These are phyloP conservation scores for Baccha elongata DNA, from an alignment of 2,888 invertebrate genomes.

Conservation along the genomic window DNA sequence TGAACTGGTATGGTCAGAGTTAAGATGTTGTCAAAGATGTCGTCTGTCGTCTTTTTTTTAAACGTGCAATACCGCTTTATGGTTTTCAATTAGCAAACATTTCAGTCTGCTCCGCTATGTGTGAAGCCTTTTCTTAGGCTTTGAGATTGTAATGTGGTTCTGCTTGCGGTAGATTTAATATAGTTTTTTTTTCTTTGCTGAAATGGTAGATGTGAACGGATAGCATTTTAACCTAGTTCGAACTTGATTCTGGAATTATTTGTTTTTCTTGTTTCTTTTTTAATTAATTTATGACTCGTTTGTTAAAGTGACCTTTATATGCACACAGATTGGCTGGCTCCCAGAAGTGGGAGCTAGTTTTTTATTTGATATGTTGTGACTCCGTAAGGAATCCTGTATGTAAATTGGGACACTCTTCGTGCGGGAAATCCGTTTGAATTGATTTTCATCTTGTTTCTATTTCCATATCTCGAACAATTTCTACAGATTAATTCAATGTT, in stretches of 20 bases:
- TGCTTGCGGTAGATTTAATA: conserved; percentile 65
- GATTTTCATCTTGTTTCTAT: conserved; percentile 9
- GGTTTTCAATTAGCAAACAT: conserved; percentile 58
- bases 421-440: conserved; percentile 19
- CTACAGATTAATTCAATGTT: conserved; percentile 14
- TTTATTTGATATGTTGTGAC: neutral
- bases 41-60: conserved; percentile 24
- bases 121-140: conserved; percentile 11
- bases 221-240: conserved; percentile 58
- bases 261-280: neutral
- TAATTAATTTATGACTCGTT: conserved; percentile 44
- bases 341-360: neutral
- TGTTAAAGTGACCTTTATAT: conserved; percentile 2
- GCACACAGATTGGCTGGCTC: neutral
- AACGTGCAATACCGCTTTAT: conserved; percentile 59
- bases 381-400: conserved; percentile 22
- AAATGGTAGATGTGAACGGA: neutral
- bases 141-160: conserved; percentile 50
- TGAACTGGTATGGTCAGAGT: conserved; percentile 4
- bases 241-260: conserved; percentile 48
- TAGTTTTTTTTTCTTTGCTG: conserved; percentile 1
- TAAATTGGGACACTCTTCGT: conserved; percentile 31
- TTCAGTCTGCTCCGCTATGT: conserved; percentile 28
- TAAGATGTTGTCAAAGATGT: conserved; percentile 41
- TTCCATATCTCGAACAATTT: conserved; percentile 16